phyloP scores from a whole-genome alignment of 2,888 invertebrate genomes.

The Cephus sareptanus region DNA sequence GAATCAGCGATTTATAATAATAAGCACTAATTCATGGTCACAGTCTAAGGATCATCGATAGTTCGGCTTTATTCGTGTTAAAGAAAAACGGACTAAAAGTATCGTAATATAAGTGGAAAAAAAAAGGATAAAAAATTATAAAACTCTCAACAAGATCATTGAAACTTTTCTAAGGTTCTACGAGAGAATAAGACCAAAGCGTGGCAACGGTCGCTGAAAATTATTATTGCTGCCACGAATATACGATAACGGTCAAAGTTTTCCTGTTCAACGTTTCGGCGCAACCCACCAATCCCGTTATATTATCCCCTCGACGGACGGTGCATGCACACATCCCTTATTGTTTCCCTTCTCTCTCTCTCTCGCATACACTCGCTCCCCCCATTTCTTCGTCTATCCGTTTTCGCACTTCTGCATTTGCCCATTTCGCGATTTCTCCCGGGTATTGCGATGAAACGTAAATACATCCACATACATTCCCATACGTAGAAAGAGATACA shows the following conservation, averaged over 20 bases:
- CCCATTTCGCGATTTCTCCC: neutral
- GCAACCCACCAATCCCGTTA: neutral
- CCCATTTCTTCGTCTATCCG: neutral
- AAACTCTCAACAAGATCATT: neutral
- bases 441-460: neutral
- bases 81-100: neutral
- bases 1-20: neutral
- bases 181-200: neutral
- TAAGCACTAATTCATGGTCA: neutral
- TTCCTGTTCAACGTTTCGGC: neutral
- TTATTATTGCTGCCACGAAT: neutral
- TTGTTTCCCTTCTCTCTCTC: neutral
- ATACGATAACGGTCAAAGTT: neutral
- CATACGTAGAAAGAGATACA: neutral
- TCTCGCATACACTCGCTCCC: neutral
- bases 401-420: neutral
- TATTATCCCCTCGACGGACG: neutral
- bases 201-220: neutral
- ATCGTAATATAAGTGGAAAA: neutral
- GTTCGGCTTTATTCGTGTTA: neutral
- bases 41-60: neutral
- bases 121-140: neutral
- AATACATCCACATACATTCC: neutral
- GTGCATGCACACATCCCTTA: neutral
- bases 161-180: neutral